These are phyloP conservation scores for Urechis unicinctus DNA, from an alignment of 2,888 invertebrate genomes.

Conservation along the genomic window DNA sequence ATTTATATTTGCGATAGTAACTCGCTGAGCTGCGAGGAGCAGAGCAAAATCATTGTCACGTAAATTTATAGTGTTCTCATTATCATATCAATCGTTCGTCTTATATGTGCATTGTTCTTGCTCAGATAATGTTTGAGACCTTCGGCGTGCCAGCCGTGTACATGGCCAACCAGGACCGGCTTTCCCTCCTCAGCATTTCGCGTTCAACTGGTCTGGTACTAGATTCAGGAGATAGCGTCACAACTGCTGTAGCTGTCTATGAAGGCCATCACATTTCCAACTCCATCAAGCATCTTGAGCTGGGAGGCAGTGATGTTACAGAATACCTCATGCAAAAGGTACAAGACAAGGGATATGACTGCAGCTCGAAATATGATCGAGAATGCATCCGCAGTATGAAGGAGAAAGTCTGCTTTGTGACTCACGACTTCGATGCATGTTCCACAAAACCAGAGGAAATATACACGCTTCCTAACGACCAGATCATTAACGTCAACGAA, in stretches of 20 bases:
- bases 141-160: slow-evolving; percentile 1
- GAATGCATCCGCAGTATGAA: slow-evolving; percentile 93
- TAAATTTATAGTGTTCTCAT: no score
- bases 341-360: not conserved
- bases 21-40: no score
- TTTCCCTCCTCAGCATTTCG: not conserved
- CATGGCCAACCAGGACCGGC: not conserved
- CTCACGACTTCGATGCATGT: slow-evolving; percentile 72
- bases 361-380: slow-evolving; percentile 52
- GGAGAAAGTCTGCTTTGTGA: slow-evolving; percentile 86
- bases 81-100: no score
- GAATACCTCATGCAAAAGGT: not conserved
- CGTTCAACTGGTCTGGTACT: not conserved
- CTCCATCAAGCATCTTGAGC: not conserved
- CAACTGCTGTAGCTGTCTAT: not conserved
- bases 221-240: not conserved
- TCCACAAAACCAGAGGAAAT: slow-evolving; percentile 24
- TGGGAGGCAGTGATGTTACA: not conserved
- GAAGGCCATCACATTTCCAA: not conserved
- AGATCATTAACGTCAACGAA: slow-evolving; percentile 33
- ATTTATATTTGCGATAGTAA: no score
- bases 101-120: no score
- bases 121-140: slow-evolving; percentile 2
- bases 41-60: no score
- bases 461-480: slow-evolving; percentile 28